Evolutionary conservation across 2,888 invertebrate genomes (phyloP), one percentile per base, ranked within the genome.

Genomic region (Cheilosia vernalis): DNA sequence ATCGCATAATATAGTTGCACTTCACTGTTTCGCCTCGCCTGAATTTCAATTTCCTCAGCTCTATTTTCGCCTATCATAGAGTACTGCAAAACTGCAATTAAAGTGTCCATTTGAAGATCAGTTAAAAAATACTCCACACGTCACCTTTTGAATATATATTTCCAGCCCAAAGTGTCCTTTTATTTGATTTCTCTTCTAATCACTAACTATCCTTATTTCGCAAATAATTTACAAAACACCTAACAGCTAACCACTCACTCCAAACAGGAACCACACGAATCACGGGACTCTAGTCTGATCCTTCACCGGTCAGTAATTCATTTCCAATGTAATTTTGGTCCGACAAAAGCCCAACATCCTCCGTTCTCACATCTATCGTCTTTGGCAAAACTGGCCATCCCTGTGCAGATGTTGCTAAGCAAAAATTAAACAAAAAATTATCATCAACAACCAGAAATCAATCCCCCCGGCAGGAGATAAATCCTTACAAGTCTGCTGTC

Each of bases 401-500:
- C 17, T 85, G 81, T 51, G 81, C 76, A 24, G 72, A 67, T 9
- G 85, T 81, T 10, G 85, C 85, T 85, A 53, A 79, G 33, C 9
- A 15, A 49, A 70, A 66, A 2, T 19, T 67, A 66, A 67, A 33
- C 44, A 81, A 42, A 42, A 37, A 40, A 61, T 76, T 44, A 40
- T 44, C 53, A 33, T 6, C 30, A 15, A 64, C 2, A 17, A 33
- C 27, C 13, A 21, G 21, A 44, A 24, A 37, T 58, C 21, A 24
- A n/a, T 6, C 21, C 17, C 56, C 5, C 17, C n/a, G 40, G 24
- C 3, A 10, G 15, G 19, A 15, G 17, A 24, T 19, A 53, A 47
- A 53, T 37, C 24, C 91, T 91, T 70, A 91, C 91, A 89, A 84
- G 91, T 90, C 87, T 90, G 90, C 82, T 91, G 91, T 2, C 91